Conservation (phyloP, 2,888 invertebrate genomes). For the Drosophila nr. fundita region DNA sequence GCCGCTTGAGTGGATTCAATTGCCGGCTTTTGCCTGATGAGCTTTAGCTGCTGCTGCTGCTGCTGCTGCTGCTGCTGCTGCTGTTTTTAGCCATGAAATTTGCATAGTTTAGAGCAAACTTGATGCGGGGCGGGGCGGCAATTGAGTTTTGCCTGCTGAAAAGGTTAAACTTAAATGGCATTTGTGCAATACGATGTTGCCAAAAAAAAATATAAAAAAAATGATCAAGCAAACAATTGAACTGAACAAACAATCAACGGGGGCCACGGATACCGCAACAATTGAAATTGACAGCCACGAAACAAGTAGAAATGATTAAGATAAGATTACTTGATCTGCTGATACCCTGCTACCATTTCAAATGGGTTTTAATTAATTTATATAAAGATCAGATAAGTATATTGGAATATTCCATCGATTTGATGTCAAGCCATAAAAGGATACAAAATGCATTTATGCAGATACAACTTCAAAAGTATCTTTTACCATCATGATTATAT, state of each 20-base stretch:
- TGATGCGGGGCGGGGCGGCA: conserved; percentile 25
- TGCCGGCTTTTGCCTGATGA: conserved; percentile 57
- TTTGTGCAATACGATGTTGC: conserved; percentile 75
- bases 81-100: conserved; percentile 71
- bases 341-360: conserved; percentile 23
- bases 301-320: conserved; percentile 6
- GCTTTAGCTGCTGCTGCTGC: conserved; percentile 36
- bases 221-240: conserved; percentile 63
- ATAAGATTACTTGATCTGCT: background rate
- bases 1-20: conserved; percentile 57
- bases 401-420: background rate
- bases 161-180: conserved; percentile 78
- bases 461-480: background rate
- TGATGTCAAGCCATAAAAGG: background rate
- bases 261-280: conserved; percentile 43
- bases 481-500: background rate
- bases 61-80: conserved; percentile 25
- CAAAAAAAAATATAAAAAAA: conserved; percentile 56
- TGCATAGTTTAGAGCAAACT: conserved; percentile 59
- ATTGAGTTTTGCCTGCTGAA: conserved; percentile 50
- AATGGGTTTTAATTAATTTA: background rate
- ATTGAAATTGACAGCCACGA: conserved; percentile 44
- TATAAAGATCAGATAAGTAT: background rate
- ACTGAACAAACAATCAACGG: conserved; percentile 58
- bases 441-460: background rate